Base-by-base conservation (phyloP, 2,113 vertebrate genomes). In the Phycodurus eques region DNA sequence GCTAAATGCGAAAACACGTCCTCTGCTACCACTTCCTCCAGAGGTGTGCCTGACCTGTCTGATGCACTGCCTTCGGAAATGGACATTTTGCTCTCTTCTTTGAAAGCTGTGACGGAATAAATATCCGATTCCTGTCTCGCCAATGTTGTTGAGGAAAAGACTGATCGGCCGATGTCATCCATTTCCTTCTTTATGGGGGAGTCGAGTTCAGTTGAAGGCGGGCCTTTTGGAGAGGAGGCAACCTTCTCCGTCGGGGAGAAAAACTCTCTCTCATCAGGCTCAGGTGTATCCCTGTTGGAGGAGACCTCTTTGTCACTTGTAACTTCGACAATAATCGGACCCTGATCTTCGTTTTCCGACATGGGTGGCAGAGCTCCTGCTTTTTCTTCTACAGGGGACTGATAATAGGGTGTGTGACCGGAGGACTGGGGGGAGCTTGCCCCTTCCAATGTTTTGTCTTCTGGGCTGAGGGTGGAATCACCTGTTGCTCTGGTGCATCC, bases 1-100 rank as follows among this genome's bases (percentile, higher is more conserved):
- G 96, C 97, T 77, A 98, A 92, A 70, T 98, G 96, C 9, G 96
- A 99, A 85, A 97, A 98, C 10, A 95, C 97, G 46, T 99, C 97
- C 87, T 99, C 96, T 71, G 95, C 96, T 53, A 96, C 94, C 43
- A 94, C 95, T 67, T 99, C 97, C 73, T 98, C 96, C 5, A 96
- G 93, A 0, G 96, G 96, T 8, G 97, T 98, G 49, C 90, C 95
- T 72, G 96, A 98, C 75, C 96, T 98, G 85, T 99, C 97, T 66
- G 97, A 98, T 72, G 95, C 94, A 2, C 96, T 98, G 19, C 96
- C 96, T 89, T 98, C 97, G 65, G 97, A 99, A 91, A 98, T 98
- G 1, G 97, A 98, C 97, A 99, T 98, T 91, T 98, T 99, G 17
- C 94, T 96, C 14, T 99, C 97, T 79, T 98, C 97, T 90, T 98